Evolutionary conservation across 2,113 vertebrate species (phyloP).

Genomic region (Oryzias celebensis): DNA sequence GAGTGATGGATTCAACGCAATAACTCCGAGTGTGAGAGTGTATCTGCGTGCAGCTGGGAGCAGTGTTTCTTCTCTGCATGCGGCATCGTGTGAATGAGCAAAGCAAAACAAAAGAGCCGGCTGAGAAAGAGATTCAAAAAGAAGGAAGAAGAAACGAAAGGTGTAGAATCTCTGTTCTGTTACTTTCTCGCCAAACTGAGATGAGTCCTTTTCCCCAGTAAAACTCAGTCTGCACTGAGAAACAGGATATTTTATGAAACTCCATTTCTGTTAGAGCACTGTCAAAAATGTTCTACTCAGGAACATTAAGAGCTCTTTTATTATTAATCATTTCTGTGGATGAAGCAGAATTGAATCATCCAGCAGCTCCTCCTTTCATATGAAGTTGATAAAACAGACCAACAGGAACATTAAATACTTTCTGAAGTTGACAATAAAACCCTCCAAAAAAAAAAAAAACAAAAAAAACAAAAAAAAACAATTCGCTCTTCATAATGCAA

Average conservation of each 20-base stretch:
- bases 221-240: background rate
- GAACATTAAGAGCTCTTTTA: background rate
- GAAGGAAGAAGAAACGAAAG: conserved; percentile 9
- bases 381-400: too few species aligned
- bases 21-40: conserved; percentile 14
- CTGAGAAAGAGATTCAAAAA: conserved; percentile 42
- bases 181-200: conserved; percentile 27
- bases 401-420: too few species aligned
- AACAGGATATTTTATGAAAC: conserved; percentile 13
- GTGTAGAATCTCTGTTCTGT: conserved; percentile 5
- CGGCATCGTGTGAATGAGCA: conserved; percentile 25
- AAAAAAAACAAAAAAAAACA: too few species aligned
- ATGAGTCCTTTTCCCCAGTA: conserved; percentile 25
- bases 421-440: too few species aligned
- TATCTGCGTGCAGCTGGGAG: conserved; percentile 1
- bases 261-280: background rate
- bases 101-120: conserved; percentile 50
- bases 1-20: conserved; percentile 21
- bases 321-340: background rate
- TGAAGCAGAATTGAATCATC: too few species aligned
- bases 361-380: too few species aligned
- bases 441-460: too few species aligned
- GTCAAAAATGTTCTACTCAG: background rate
- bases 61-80: background rate
- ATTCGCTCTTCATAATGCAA: too few species aligned